phyloP scores from a whole-genome alignment of 2,888 invertebrate species.

The Pterobdella sp. region DNA sequence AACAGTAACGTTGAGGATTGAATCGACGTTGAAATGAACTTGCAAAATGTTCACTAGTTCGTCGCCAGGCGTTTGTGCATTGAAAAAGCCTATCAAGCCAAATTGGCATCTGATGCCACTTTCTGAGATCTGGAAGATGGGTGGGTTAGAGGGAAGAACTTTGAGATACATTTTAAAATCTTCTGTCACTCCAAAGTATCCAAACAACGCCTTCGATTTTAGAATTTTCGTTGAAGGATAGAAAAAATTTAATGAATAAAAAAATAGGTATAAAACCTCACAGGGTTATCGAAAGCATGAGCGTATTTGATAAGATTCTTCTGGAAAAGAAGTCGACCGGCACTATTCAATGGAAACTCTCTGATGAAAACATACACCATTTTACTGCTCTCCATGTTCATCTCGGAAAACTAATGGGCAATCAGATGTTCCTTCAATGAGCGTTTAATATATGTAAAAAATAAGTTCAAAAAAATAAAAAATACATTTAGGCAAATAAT shows the following conservation, averaged over 20 bases:
- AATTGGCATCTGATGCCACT: background rate
- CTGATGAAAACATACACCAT: background rate
- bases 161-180: background rate
- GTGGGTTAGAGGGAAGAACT: background rate
- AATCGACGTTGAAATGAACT: background rate
- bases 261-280: background rate
- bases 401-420: background rate
- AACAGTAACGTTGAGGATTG: background rate
- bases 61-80: background rate
- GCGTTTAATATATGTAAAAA: too few relatives aligned
- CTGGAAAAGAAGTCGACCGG: background rate
- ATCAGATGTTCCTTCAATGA: too few relatives aligned
- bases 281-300: background rate
- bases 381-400: background rate
- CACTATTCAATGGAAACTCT: background rate
- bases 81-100: background rate
- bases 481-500: too few relatives aligned
- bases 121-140: background rate
- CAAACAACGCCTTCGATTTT: background rate
- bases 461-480: too few relatives aligned
- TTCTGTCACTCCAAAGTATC: background rate
- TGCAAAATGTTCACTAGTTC: background rate
- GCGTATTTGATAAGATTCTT: background rate
- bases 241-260: too few relatives aligned
- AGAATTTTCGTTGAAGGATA: too few relatives aligned